phyloP scores from a whole-genome alignment of 2,888 invertebrate genomes.

The Gandaritis pyraliata region DNA sequence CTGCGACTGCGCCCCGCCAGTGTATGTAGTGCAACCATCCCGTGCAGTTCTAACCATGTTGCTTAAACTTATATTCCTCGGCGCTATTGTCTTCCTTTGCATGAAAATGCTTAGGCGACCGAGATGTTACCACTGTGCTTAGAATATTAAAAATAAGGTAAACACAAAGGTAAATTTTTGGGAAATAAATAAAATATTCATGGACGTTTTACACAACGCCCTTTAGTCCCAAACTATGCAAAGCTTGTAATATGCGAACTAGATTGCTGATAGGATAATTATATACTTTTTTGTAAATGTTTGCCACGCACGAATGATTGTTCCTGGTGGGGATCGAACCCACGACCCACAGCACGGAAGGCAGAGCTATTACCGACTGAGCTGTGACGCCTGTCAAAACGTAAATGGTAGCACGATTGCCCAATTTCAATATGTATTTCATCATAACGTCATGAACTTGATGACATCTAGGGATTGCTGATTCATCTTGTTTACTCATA shows the following conservation, averaged over 20 bases:
- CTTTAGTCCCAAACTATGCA: too few relatives aligned
- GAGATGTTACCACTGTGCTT: constrained; percentile 57
- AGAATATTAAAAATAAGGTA: constrained; percentile 30
- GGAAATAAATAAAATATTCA: too few relatives aligned
- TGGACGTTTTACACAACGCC: too few relatives aligned
- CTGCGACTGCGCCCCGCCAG: constrained; percentile 11
- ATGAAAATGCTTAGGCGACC: constrained; percentile 64
- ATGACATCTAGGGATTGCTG: constrained; percentile 7
- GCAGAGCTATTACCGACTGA: too few relatives aligned
- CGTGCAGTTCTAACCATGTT: constrained; percentile 58
- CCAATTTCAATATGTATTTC: constrained; percentile 2
- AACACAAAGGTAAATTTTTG: constrained; percentile 28
- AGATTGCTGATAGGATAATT: too few relatives aligned
- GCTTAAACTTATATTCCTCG: constrained; percentile 71
- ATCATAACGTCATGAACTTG: constrained; percentile 9
- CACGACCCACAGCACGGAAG: too few relatives aligned
- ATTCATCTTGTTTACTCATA: constrained; percentile 12
- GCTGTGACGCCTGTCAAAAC: too few relatives aligned
- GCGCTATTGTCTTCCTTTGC: constrained; percentile 69
- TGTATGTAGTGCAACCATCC: constrained; percentile 20
- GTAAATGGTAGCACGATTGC: too few relatives aligned
- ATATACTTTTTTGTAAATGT: too few relatives aligned
- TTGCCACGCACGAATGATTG: too few relatives aligned
- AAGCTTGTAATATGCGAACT: too few relatives aligned
- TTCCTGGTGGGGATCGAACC: too few relatives aligned